phyloP scores from a whole-genome alignment of 2,888 invertebrate genomes.

The Nephrotoma appendiculata region DNA sequence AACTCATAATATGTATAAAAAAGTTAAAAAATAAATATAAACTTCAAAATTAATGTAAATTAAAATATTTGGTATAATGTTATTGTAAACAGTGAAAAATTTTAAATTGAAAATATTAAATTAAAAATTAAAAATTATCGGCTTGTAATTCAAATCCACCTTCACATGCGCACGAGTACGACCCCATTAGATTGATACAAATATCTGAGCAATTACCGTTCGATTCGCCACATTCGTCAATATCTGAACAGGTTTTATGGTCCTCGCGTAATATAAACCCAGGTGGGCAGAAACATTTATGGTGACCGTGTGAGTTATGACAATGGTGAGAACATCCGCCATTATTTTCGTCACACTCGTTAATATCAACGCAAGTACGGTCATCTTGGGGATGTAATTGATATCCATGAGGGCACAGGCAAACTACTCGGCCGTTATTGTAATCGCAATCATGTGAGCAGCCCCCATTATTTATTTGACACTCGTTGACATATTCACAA shows the following conservation, averaged over 20 bases:
- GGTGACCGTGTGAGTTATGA: conserved; percentile 35
- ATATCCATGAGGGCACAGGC: conserved; percentile 43
- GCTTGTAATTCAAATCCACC: conserved; percentile 25
- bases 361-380: conserved; percentile 33
- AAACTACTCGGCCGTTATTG: conserved; percentile 32
- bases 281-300: conserved; percentile 34
- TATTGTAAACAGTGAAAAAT: too few relatives aligned
- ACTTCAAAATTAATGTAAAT: too few relatives aligned
- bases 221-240: conserved; percentile 39
- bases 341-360: conserved; percentile 37
- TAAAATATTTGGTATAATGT: too few relatives aligned
- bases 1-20: too few relatives aligned
- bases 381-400: conserved; percentile 31
- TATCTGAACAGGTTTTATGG: conserved; percentile 32
- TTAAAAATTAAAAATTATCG: too few relatives aligned
- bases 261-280: conserved; percentile 29
- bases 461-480: conserved; percentile 30
- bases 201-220: conserved; percentile 39
- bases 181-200: conserved; percentile 43
- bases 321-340: conserved; percentile 46
- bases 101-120: too few relatives aligned
- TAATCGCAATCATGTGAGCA: conserved; percentile 35
- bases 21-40: too few relatives aligned
- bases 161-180: conserved; percentile 39
- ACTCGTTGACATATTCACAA: conserved; percentile 36